Evolutionary conservation across 2,113 vertebrate species (phyloP).

Genomic region (Lichenostomus cassidix): DNA sequence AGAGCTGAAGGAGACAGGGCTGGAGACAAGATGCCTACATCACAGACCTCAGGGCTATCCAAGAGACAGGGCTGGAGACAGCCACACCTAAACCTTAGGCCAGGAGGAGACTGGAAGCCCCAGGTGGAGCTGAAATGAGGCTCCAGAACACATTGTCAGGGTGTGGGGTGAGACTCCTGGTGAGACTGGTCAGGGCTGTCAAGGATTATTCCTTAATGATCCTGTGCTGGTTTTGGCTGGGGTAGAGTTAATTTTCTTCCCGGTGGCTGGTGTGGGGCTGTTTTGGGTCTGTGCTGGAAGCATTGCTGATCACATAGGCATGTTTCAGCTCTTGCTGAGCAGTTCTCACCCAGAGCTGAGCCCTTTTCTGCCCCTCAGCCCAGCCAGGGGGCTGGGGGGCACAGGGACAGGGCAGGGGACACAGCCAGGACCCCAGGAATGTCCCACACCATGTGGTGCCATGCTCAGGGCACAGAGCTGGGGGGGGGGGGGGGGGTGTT

Average conservation of each 20-base stretch:
- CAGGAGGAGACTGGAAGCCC: neutral
- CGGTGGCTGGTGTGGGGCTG: neutral
- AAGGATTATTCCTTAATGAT: neutral
- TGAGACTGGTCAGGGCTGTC: neutral
- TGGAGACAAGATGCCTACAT: neutral
- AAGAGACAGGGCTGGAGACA: neutral
- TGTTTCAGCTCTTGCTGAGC: neutral
- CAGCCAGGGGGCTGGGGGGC: neutral
- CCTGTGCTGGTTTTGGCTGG: neutral
- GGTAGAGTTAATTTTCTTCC: neutral
- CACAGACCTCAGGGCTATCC: neutral
- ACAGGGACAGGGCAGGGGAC: neutral
- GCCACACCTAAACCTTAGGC: neutral
- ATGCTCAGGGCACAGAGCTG: neutral
- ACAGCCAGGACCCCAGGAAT: neutral
- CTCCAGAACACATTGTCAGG: neutral
- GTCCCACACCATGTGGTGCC: neutral
- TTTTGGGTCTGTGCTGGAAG: neutral
- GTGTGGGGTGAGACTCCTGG: neutral
- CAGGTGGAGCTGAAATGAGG: neutral
- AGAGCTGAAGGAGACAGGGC: neutral
- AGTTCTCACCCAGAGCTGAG: neutral
- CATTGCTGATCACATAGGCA: neutral
- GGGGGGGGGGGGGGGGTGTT: neutral
- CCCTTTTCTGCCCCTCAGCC: neutral